Conservation (phyloP, 2,888 invertebrate genomes). For the Folsomia candida region DNA sequence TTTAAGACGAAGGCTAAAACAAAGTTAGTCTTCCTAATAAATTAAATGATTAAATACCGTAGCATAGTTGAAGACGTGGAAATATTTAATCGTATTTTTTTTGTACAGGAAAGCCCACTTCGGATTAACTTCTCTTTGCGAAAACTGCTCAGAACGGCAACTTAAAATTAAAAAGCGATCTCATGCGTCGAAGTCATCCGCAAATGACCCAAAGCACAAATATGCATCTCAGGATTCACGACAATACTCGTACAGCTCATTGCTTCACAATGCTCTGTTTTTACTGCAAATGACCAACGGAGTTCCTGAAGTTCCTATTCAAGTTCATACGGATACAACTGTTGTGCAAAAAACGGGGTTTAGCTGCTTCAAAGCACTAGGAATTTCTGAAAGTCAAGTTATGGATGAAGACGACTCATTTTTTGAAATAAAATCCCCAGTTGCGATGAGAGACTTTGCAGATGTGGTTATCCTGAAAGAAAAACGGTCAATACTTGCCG, state of each 20-base stretch:
- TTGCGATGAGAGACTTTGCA: conserved; percentile 21
- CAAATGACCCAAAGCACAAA: conserved; percentile 35
- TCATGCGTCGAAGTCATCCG: conserved; percentile 51
- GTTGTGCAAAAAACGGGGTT: conserved; percentile 40
- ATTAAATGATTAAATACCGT: no score
- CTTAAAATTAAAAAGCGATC: conserved; percentile 55
- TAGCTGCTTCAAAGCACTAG: conserved; percentile 43
- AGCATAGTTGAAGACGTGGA: no score
- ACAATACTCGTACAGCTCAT: conserved; percentile 65
- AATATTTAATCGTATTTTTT: no score
- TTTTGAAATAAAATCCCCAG: conserved; percentile 27
- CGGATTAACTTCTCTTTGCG: conserved; percentile 69
- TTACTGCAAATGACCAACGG: conserved; percentile 59
- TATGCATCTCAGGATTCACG: conserved; percentile 54
- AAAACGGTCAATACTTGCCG: conserved; percentile 31
- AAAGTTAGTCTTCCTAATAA: conserved; percentile 1
- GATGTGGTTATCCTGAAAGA: conserved; percentile 30
- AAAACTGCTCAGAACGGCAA: conserved; percentile 80
- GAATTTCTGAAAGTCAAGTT: conserved; percentile 42
- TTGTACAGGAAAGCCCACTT: conserved; percentile 46
- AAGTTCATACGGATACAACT: conserved; percentile 14
- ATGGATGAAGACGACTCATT: conserved; percentile 35
- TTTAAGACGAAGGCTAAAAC: conserved; percentile 34
- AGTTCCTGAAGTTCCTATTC: conserved; percentile 23
- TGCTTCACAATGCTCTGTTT: conserved; percentile 93